These are phyloP conservation scores for Nephrotoma appendiculata DNA, from an alignment of 2,888 invertebrate species.

Conservation along the genomic window DNA sequence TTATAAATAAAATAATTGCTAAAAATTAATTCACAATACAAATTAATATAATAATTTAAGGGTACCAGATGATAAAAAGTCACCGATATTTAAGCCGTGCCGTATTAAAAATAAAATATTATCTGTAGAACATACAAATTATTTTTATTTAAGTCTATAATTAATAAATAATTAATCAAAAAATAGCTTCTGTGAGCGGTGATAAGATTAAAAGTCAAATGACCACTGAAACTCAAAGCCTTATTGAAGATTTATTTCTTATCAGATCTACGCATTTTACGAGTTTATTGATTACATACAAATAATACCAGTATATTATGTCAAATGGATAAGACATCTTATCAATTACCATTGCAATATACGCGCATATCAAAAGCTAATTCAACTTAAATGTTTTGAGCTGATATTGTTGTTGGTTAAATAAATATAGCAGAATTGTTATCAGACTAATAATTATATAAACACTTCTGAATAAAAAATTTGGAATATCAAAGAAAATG, in stretches of 20 bases:
- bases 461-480: conserved; percentile 4
- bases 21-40: too few species aligned
- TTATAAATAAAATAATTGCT: too few species aligned
- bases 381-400: neutral
- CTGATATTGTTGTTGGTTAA: neutral
- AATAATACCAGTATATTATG: neutral
- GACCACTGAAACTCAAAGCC: neutral
- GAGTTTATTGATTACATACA: neutral
- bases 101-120: too few species aligned
- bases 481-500: neutral
- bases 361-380: neutral
- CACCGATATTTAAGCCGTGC: too few species aligned
- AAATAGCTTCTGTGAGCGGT: neutral
- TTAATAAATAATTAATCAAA: neutral
- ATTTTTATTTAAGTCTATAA: neutral
- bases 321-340: neutral
- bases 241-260: neutral
- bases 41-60: too few species aligned
- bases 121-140: too few species aligned
- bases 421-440: neutral
- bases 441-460: neutral
- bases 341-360: neutral
- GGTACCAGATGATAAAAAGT: too few species aligned
- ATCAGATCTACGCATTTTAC: neutral
- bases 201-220: neutral